Conservation (phyloP, 2,113 vertebrate species). For the Calcarius ornatus region DNA sequence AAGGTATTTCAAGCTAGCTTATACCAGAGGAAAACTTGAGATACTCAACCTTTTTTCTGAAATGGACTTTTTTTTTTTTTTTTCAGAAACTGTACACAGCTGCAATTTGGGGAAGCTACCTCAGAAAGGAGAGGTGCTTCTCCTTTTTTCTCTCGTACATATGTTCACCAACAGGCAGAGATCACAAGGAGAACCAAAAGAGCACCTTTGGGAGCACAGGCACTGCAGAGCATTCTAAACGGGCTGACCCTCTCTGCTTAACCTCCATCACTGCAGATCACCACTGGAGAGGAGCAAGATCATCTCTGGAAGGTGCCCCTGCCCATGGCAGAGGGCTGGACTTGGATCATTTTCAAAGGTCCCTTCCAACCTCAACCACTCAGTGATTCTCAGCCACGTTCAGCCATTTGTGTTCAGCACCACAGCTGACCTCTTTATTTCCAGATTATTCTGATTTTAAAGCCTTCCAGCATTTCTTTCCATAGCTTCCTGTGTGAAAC, state of each 20-base stretch:
- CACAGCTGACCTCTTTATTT: neutral
- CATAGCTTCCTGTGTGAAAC: neutral
- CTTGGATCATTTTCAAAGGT: neutral
- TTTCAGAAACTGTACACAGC: neutral
- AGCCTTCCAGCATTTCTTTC: neutral
- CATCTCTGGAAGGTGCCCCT: neutral
- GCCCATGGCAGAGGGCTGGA: fast-evolving
- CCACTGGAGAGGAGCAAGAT: neutral
- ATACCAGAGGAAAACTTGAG: neutral
- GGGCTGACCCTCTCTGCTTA: neutral
- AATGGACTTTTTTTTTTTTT: neutral
- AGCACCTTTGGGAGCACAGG: neutral
- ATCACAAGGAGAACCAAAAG: neutral
- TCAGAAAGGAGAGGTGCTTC: neutral
- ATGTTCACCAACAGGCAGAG: neutral
- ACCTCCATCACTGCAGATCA: neutral
- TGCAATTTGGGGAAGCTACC: neutral
- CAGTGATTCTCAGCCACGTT: neutral
- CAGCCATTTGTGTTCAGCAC: neutral
- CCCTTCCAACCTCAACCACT: neutral
- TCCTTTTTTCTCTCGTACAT: neutral
- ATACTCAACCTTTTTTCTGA: neutral
- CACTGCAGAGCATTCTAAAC: neutral
- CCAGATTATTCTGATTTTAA: neutral
- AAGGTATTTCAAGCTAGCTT: neutral